Conservation (phyloP, 2,113 vertebrate genomes). For the Hippotragus niger region DNA sequence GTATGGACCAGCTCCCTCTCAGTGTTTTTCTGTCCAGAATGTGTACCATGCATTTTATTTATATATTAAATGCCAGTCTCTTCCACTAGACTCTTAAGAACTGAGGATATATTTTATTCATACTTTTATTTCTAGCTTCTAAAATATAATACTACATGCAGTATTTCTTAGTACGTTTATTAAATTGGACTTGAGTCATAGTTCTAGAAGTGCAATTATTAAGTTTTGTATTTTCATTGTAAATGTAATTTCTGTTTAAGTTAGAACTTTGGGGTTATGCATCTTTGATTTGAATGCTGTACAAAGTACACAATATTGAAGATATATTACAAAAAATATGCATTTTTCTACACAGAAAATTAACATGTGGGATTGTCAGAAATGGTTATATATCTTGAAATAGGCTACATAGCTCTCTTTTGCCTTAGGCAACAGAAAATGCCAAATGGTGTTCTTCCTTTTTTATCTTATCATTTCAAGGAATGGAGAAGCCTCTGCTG, state of each 20-base stretch:
- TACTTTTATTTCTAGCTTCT: not conserved
- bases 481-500: not conserved
- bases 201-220: not conserved
- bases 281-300: not conserved
- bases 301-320: not conserved
- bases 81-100: not conserved
- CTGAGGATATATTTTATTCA: not conserved
- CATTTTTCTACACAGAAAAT: not conserved
- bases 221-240: not conserved
- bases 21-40: not conserved
- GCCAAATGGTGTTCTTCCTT: not conserved
- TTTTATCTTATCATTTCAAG: not conserved
- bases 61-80: not conserved
- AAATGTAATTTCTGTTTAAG: not conserved
- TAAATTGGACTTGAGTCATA: not conserved
- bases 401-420: not conserved
- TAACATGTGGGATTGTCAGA: not conserved
- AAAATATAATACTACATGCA: not conserved
- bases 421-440: not conserved
- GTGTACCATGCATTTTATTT: not conserved
- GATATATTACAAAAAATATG: not conserved
- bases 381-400: not conserved
- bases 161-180: not conserved
- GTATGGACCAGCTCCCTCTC: not conserved
- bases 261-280: not conserved